Evolutionary conservation across 2,888 invertebrate genomes (phyloP).

Genomic region (Lagria hirta): DNA sequence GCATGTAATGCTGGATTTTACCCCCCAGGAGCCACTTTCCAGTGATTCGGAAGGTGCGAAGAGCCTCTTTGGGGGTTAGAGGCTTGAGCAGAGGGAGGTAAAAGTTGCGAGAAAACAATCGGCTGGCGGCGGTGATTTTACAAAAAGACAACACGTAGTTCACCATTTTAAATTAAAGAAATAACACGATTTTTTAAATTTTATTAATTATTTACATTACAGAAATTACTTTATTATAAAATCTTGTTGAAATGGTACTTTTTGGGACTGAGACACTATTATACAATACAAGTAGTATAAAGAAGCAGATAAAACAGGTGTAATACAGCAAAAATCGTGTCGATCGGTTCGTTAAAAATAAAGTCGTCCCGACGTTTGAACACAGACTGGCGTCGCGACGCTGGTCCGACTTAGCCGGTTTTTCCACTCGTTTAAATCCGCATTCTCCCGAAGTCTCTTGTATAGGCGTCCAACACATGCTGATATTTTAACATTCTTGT

Average conservation of each 20-base stretch:
- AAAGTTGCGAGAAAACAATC: conserved; percentile 78
- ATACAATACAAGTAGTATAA: conserved; percentile 15
- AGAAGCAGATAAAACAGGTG: conserved; percentile 24
- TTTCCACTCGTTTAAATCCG: conserved; percentile 35
- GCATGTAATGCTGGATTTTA: conserved; percentile 79
- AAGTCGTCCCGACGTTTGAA: conserved; percentile 35
- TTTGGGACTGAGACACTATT: conserved; percentile 15
- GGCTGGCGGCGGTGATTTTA: conserved; percentile 79
- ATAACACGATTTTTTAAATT: conserved; percentile 11
- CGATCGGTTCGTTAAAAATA: conserved; percentile 34
- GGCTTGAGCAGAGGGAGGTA: conserved; percentile 81
- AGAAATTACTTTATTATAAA: conserved; percentile 15
- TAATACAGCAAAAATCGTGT: conserved; percentile 30
- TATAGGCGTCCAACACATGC: conserved; percentile 38
- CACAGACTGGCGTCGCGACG: conserved; percentile 34
- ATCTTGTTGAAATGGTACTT: conserved; percentile 10
- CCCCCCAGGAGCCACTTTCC: conserved; percentile 74
- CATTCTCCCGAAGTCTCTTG: conserved; percentile 38
- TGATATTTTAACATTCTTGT: conserved; percentile 46
- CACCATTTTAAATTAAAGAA: conserved; percentile 40
- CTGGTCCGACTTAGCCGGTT: conserved; percentile 10
- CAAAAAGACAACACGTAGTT: conserved; percentile 63
- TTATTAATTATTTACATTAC: conserved; percentile 17
- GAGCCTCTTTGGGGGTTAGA: conserved; percentile 79
- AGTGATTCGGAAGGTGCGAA: conserved; percentile 77